These are phyloP conservation scores for Encarsia formosa DNA, from an alignment of 2,888 invertebrate genomes.

Conservation along the genomic window DNA sequence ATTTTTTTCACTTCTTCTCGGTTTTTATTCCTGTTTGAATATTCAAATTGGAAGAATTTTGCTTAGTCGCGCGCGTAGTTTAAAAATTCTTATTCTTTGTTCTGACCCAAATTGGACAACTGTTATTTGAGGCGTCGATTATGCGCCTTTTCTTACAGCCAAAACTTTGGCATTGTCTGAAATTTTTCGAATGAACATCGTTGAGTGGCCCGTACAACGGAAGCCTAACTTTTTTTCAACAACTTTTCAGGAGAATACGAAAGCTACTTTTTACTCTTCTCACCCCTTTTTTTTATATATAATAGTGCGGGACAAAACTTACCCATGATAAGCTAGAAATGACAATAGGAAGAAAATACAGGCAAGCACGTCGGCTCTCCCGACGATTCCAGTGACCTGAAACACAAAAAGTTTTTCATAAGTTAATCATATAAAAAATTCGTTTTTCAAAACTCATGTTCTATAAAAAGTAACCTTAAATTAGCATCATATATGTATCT, in stretches of 20 bases:
- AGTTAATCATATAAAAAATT: too few relatives aligned
- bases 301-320: conserved; percentile 45
- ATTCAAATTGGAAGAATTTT: too few relatives aligned
- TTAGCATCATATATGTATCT: too few relatives aligned
- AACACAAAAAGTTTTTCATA: too few relatives aligned
- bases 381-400: conserved; percentile 84
- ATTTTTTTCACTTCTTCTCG: too few relatives aligned
- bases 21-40: too few relatives aligned
- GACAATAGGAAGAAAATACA: conserved; percentile 79
- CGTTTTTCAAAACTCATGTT: too few relatives aligned
- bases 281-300: neutral
- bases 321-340: conserved; percentile 77
- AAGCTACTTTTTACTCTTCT: neutral
- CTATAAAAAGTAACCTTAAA: too few relatives aligned
- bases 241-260: neutral
- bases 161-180: conserved; percentile 6
- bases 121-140: conserved; percentile 3
- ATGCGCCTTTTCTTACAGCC: neutral
- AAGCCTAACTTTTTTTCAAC: conserved; percentile 3
- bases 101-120: neutral
- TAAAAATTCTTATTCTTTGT: neutral
- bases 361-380: conserved; percentile 81
- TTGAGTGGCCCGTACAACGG: neutral
- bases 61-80: too few relatives aligned
- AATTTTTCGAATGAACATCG: conserved; percentile 1